Base-by-base conservation (phyloP, 2,113 vertebrate species). In the Hassar affinis region DNA sequence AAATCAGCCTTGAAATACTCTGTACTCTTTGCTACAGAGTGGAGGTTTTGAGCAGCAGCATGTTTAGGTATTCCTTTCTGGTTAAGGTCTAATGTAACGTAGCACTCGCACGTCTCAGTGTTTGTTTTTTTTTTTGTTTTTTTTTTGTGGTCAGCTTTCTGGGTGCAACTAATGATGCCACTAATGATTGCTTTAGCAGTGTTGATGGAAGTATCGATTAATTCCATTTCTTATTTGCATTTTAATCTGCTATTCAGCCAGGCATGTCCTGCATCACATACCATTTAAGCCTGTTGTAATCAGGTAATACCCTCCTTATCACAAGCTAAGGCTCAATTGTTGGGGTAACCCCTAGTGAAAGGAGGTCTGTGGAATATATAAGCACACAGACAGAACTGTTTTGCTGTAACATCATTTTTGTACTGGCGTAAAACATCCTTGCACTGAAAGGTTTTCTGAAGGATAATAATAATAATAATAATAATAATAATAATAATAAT, bases 141-240 rank as follows among this genome's bases (percentile, higher is more conserved):
- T 59, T 62, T 80, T 80, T 51, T 56, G 47, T 27, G 27, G 69
- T 82, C 81, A 83, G 33, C 69, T 72, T 76, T 27, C 52, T 57
- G 64, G 11, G 22, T 84, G 49, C 52, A 57, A 64, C 79, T 66
- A 84, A 78, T 78, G 79, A 69, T 51, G 72, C 66, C 51, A 27
- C 81, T 42, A n/a, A 42, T 80, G 59, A 79, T 64, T 76, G 52
- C 38, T 85, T 71, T 74, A 81, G 71, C 81, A 38, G 27, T 27
- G 30, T 61, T 78, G 71, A 83, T 83, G 85, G 77, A 83, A 64
- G 80, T 85, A 87, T 85, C 10, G 77, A 87, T 85, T 72, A 7
- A 59, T 85, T 83, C 61, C 52, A 71, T 66, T 45, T 79, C 61
- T 56, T 47, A 85, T 85, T 87, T 80, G 75, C 86, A 68, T 83